A percentile compares a stretch with the other conserved stretches of the same genome.
These are phyloP conservation scores for Callipepla californica DNA, from an alignment of 2,113 vertebrate genomes.

Conservation along the genomic window DNA sequence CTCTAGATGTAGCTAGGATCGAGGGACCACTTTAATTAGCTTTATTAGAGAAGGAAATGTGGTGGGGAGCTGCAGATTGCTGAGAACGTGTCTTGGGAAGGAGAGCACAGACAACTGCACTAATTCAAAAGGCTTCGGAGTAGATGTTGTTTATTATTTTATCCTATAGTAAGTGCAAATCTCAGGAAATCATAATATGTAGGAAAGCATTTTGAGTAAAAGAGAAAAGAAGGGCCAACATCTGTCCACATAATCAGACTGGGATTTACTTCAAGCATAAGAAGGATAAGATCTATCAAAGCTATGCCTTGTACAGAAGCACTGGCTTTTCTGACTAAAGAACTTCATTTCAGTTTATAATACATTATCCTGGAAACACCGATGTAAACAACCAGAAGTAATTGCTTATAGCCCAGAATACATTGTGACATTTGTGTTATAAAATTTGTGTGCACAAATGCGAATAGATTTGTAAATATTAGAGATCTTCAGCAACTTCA, in stretches of 20 bases:
- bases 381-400: neutral
- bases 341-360: neutral
- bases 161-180: neutral
- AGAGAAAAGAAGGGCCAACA: neutral
- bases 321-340: neutral
- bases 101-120: neutral
- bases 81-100: neutral
- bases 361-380: neutral
- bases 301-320: neutral
- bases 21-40: neutral
- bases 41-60: neutral
- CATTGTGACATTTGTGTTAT: neutral
- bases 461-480: neutral
- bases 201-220: neutral
- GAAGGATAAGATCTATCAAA: neutral
- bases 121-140: neutral
- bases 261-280: neutral
- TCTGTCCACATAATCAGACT: neutral
- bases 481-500: neutral
- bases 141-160: neutral
- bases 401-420: neutral
- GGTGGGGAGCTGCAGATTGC: neutral
- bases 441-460: accelerated
- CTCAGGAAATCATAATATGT: neutral
- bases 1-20: neutral